Base-by-base conservation (phyloP, 2,888 invertebrate species). In the Pyralis farinalis region DNA sequence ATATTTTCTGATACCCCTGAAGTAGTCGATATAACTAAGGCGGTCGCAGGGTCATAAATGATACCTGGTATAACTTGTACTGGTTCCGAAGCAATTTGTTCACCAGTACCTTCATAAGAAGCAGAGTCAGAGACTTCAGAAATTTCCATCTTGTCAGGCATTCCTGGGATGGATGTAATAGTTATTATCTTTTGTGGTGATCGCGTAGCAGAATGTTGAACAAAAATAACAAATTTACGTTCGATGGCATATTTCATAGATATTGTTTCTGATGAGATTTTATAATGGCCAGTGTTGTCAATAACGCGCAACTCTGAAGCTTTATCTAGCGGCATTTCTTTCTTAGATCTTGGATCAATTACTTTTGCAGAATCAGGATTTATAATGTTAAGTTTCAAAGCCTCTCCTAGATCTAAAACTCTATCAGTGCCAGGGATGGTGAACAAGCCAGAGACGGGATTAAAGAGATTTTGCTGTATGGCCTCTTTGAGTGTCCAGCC, bases 401-500 rank as follows among this genome's bases (percentile, higher is more conserved):
- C 96, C 74, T 98, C 97, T 71, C 95, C 94, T 54, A 98, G 94
- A 44, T 95, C 94, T 32, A 97, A 92, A 40, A 94, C 84, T 53
- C 96, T 91, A 70, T 97, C 97, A 4, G 97, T 96, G 8, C 95
- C 95, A 1, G 96, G 96, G 49, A 98, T 95, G 9, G 93, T 92
- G 58, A 98, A 96, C 25, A 95, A 83, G 1, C 98, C 98, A 0
- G 92, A 93, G 0, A 91, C 86, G 1, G 97, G 94, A 75, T 98
- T 95, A 57, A 98, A 95, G 1, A 96, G 77, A 40, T 93, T 93
- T 65, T 94, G 93, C 29, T 94, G 91, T 49, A 98, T 96, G 1
- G 97, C 97, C 59, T 97, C 95, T 39, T 91, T 90, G 1, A 98
- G 88, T 42, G 92, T 91, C 95, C 96, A 97, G 2, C 97, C 97